phyloP scores from a whole-genome alignment of 2,113 vertebrate genomes.

The Zingel zingel region DNA sequence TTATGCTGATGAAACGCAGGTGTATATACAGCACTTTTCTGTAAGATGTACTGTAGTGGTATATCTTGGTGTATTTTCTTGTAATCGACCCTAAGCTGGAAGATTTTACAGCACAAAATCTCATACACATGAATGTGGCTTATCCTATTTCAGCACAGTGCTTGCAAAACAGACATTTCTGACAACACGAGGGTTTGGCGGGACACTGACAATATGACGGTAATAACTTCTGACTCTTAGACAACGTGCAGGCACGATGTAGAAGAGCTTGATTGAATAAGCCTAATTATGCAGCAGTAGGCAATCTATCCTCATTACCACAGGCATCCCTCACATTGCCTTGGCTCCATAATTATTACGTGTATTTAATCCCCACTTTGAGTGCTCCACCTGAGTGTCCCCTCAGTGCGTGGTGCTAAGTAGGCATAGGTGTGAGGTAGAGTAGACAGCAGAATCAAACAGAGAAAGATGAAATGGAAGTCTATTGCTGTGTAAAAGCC shows the following conservation, averaged over 20 bases:
- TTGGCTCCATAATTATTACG: slow-evolving; percentile 58
- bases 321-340: slow-evolving; percentile 59
- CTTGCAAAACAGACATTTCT: slow-evolving; percentile 22
- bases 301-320: slow-evolving; percentile 73
- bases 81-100: not conserved
- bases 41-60: not conserved
- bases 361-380: slow-evolving; percentile 60
- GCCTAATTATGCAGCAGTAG: slow-evolving; percentile 58
- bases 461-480: slow-evolving; percentile 25
- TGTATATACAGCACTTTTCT: not conserved
- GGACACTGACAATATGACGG: slow-evolving; percentile 39
- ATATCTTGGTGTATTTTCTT: not conserved
- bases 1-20: not conserved
- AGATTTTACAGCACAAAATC: not conserved
- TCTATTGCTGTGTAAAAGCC: slow-evolving; percentile 37
- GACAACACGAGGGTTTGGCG: slow-evolving; percentile 17
- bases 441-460: slow-evolving; percentile 12
- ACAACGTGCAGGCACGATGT: slow-evolving; percentile 31
- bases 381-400: slow-evolving; percentile 55
- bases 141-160: slow-evolving; percentile 1
- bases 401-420: slow-evolving; percentile 14
- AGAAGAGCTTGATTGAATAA: slow-evolving; percentile 62
- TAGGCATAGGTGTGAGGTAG: slow-evolving; percentile 26
- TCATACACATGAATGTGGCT: not conserved
- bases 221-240: slow-evolving; percentile 60